Evolutionary conservation across 2,888 invertebrate species (phyloP).

Genomic region (Lomographa bimaculata): DNA sequence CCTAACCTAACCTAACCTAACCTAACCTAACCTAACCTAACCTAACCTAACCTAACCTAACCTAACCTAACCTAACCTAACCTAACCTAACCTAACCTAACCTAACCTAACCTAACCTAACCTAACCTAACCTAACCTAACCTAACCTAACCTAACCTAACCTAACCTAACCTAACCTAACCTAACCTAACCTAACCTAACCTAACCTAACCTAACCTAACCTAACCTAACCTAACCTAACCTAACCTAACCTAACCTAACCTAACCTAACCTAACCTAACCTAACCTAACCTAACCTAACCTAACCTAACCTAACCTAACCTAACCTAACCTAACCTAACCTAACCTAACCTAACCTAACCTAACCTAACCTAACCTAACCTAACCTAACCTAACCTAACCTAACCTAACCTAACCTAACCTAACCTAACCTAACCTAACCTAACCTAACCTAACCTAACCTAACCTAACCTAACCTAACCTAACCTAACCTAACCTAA

Average conservation of each 20-base stretch:
- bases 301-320: constrained; percentile 24
- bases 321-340: constrained; percentile 22
- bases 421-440: constrained; percentile 24
- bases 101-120: constrained; percentile 23
- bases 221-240: constrained; percentile 13
- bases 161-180: constrained; percentile 17
- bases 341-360: constrained; percentile 24
- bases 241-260: constrained; percentile 17
- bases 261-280: constrained; percentile 19
- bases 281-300: constrained; percentile 23
- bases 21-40: no score
- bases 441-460: constrained; percentile 21
- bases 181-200: constrained; percentile 13
- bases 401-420: constrained; percentile 26
- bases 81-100: constrained; percentile 20
- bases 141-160: constrained; percentile 19
- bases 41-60: no score
- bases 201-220: constrained; percentile 17
- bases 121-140: constrained; percentile 23
- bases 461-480: constrained; percentile 22
- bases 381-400: constrained; percentile 26
- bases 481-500: constrained; percentile 19
- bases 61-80: constrained; percentile 19
- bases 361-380: constrained; percentile 24
- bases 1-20: no score